Evolutionary conservation across 2,113 vertebrate genomes (phyloP), one percentile per base, ranked within the genome.

Genomic region (Lepidothrix coronata): DNA sequence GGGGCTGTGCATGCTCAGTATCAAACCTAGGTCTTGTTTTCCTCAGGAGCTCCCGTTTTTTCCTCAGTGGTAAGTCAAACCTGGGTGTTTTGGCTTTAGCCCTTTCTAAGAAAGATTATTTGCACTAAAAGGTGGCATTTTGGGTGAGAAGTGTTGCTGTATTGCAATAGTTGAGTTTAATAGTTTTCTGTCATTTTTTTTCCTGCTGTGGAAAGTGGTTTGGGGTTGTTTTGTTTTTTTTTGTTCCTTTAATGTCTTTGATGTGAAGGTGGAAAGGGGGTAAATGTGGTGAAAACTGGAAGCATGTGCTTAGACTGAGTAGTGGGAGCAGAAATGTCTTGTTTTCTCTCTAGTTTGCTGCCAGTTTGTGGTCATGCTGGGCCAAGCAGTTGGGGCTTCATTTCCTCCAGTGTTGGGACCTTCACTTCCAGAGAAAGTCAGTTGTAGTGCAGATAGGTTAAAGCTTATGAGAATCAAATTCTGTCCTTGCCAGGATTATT

Each of bases 331-430:
- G 68, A 83, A 83, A 54, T 20, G 1, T 12, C n/a, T 62, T 37
- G 23, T 55, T 76, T 85, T 82, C 7, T 49, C 7, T 82, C 7
- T 11, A 0, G 11, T 75, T 81, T 6, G 5, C 23, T 21, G 9
- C 30, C 4, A 7, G 5, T 43, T 86, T 27, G 1, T 18, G 4
- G 4, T 9, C 4, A 1, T 5, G 0, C 5, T 65, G 81, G 48
- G 25, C 63, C n/a, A 51, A 52, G 68, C 33, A 39, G 5, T 33
- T 12, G 8, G 27, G 21, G 17, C 28, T 95, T 70, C 0, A 0
- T 65, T 70, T 68, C 18, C 18, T 57, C 5, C 18, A 11, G 6
- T 3, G 5, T 0, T 51, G 59, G n/a, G 31, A 68, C 8, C 13
- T 28, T 75, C 1, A 2, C 18, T 33, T 58, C 35, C 7, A 31